Conservation (phyloP, 2,797 vertebrate genomes). For the Trachurus trachurus region DNA sequence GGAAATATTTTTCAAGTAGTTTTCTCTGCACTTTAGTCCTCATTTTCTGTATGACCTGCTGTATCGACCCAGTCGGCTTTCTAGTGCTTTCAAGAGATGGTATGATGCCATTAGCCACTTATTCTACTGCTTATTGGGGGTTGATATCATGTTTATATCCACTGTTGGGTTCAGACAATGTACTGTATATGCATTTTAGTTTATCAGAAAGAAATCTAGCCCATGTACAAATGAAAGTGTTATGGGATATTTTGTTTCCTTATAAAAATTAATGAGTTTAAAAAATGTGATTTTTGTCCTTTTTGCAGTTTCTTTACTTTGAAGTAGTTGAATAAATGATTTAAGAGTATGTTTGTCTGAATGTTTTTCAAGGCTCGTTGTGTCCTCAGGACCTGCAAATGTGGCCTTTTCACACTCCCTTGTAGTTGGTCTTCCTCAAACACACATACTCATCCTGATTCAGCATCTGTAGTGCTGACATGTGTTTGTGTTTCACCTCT, state of each 20-base stretch:
- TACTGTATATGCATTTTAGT: slow-evolving; percentile 55
- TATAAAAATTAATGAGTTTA: slow-evolving; percentile 37
- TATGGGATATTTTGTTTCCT: slow-evolving; percentile 26
- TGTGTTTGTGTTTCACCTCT: slow-evolving; percentile 71
- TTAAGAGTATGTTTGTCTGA: slow-evolving; percentile 45
- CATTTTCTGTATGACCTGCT: slow-evolving; percentile 40
- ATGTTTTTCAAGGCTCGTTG: slow-evolving; percentile 29
- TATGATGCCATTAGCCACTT: slow-evolving; percentile 40
- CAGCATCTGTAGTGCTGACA: slow-evolving; percentile 74
- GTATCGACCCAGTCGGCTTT: slow-evolving; percentile 51
- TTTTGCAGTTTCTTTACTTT: slow-evolving; percentile 54
- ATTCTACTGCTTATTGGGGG: slow-evolving; percentile 50
- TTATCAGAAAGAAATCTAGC: slow-evolving; percentile 22
- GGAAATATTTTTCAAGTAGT: slow-evolving; percentile 48
- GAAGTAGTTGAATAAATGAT: slow-evolving; percentile 69
- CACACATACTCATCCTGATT: slow-evolving; percentile 41
- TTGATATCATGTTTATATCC: slow-evolving; percentile 35
- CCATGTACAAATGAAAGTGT: slow-evolving; percentile 51
- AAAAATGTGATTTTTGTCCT: slow-evolving; percentile 33
- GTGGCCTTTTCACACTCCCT: slow-evolving; percentile 20
- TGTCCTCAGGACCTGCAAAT: background rate
- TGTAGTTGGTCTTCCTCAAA: background rate
- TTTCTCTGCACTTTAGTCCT: slow-evolving; percentile 52
- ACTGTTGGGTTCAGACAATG: slow-evolving; percentile 44
- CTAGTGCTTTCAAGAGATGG: slow-evolving; percentile 51